Conservation (phyloP, 2,888 invertebrate species). For the Meiosimyza decipiens region DNA sequence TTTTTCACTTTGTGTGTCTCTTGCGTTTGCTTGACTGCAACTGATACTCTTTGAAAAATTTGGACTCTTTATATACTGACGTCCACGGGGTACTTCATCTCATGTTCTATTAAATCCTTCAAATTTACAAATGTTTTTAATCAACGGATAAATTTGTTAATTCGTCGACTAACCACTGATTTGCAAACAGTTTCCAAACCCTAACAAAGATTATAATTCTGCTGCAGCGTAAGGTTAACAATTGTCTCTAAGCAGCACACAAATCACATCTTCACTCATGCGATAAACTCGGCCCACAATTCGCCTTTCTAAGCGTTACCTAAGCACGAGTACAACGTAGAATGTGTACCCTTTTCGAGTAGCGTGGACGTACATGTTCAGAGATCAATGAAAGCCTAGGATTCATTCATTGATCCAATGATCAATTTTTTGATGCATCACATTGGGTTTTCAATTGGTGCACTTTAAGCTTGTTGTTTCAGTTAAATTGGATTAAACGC, state of each 20-base stretch:
- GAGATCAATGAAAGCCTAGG: constrained; percentile 39
- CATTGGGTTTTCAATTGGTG: not conserved
- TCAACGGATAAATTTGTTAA: constrained; percentile 36
- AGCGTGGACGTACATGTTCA: constrained; percentile 26
- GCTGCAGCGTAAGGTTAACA: constrained; percentile 28
- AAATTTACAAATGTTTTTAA: constrained; percentile 40
- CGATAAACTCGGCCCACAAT: constrained; percentile 37
- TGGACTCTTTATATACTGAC: constrained; percentile 16
- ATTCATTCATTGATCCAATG: constrained; percentile 42
- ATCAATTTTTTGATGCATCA: not conserved
- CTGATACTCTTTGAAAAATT: constrained; percentile 37
- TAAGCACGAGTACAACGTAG: constrained; percentile 6
- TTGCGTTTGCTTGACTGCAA: constrained; percentile 29
- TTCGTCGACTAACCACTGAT: constrained; percentile 21
- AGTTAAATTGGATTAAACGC: constrained; percentile 3
- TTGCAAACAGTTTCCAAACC: constrained; percentile 35
- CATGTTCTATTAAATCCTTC: constrained; percentile 17
- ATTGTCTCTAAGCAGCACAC: not conserved
- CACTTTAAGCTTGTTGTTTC: not conserved
- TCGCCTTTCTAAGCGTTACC: constrained; percentile 36
- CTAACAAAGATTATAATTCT: constrained; percentile 11
- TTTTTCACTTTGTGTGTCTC: constrained; percentile 18
- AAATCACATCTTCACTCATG: constrained; percentile 18
- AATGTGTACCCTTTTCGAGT: not conserved
- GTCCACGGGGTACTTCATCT: not conserved